phyloP scores from a whole-genome alignment of 2,113 vertebrate genomes.

The Callorhinus ursinus region DNA sequence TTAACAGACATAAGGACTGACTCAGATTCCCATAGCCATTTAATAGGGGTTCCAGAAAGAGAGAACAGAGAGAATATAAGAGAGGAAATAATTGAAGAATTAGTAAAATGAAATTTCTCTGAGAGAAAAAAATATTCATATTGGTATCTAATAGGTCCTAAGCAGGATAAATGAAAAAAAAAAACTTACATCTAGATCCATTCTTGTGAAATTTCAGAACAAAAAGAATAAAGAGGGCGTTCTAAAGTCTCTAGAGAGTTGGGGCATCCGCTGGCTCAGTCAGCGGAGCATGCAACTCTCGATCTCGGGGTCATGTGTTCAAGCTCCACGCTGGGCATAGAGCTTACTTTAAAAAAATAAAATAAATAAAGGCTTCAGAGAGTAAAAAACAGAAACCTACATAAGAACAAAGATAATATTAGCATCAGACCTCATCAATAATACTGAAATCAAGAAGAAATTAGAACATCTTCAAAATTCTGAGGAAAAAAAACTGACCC shows the following conservation, averaged over 20 bases:
- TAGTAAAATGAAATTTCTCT: background rate
- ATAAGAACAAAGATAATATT: background rate
- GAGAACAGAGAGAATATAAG: background rate
- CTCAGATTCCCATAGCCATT: background rate
- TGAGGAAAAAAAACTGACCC: background rate
- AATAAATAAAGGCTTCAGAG: background rate
- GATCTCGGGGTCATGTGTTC: background rate
- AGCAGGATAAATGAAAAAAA: background rate
- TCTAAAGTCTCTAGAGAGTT: background rate
- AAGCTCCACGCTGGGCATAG: background rate
- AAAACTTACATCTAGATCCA: background rate
- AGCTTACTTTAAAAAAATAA: background rate
- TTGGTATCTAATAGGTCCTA: background rate
- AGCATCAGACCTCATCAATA: background rate
- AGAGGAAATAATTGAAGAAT: background rate
- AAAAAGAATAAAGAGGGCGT: background rate
- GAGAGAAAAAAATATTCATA: background rate
- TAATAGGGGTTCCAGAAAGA: background rate
- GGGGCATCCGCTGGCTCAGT: background rate
- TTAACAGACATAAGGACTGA: background rate
- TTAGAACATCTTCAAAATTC: background rate
- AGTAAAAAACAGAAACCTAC: background rate
- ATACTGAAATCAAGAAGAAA: background rate
- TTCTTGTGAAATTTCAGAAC: background rate
- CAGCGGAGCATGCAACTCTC: background rate